A percentile compares a stretch with the other conserved stretches of the same genome.
Evolutionary conservation across 2,888 invertebrate species (phyloP).

Genomic region (Tetramorium bicarinatum): DNA sequence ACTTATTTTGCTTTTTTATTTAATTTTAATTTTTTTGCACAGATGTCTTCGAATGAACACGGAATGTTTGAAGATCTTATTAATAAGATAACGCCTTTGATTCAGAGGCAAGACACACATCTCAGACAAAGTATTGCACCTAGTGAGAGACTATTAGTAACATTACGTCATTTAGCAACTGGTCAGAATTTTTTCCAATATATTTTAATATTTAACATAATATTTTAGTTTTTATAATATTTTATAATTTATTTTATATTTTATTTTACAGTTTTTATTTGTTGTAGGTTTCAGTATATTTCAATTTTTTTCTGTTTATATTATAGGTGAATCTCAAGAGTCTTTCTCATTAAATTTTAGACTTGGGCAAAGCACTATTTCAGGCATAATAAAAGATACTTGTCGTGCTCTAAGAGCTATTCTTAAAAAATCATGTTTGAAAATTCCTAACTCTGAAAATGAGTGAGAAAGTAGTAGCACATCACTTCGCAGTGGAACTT

Average conservation of each 20-base stretch:
- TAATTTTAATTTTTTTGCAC: background rate
- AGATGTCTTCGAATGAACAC: background rate
- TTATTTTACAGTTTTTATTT: too few species aligned
- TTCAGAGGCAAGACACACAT: background rate
- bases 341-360: background rate
- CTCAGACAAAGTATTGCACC: background rate
- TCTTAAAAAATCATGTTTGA: background rate
- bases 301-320: background rate
- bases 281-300: too few species aligned
- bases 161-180: slow-evolving; percentile 2
- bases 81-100: background rate
- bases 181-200: background rate
- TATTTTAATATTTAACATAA: background rate
- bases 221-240: too few species aligned
- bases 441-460: background rate
- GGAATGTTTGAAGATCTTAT: slow-evolving; percentile 7
- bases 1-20: background rate
- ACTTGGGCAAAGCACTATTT: background rate
- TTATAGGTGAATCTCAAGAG: background rate
- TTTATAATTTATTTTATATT: too few species aligned
- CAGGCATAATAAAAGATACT: background rate
- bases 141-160: background rate
- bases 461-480: background rate
- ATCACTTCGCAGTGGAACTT: too few species aligned
- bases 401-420: background rate